Percentiles rank a stretch among this genome's conserved stretches.
Evolutionary conservation across 2,113 vertebrate species (phyloP).

Genomic region (Hemicordylus capensis): DNA sequence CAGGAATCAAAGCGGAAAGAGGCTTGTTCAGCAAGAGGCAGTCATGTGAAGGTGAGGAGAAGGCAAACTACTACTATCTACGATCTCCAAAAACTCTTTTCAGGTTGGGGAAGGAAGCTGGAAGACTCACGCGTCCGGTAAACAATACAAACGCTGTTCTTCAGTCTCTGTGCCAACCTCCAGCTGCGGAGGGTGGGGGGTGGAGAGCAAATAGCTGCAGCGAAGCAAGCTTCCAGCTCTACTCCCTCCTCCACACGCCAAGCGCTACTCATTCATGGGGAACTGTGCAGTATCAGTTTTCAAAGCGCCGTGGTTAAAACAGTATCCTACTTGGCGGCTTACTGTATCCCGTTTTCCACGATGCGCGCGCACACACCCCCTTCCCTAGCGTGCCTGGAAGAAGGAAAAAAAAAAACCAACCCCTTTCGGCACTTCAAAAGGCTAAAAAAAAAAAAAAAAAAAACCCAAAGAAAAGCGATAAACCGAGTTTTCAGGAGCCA

Average conservation of each 20-base stretch:
- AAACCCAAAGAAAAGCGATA: neutral
- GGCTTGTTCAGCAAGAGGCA: neutral
- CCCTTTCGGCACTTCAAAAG: neutral
- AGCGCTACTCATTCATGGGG: slow-evolving; percentile 19
- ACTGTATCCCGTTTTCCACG: slow-evolving; percentile 11
- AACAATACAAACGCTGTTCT: neutral
- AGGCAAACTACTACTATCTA: neutral
- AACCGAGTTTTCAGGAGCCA: no score
- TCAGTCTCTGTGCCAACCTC: neutral
- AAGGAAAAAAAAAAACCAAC: no score
- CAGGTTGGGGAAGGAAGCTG: neutral
- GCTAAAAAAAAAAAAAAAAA: neutral
- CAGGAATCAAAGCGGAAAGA: neutral
- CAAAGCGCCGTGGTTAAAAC: slow-evolving; percentile 23
- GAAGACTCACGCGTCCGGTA: neutral
- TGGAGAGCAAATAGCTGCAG: neutral
- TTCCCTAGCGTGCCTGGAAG: neutral
- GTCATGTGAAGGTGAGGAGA: no score
- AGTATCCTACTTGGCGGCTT: neutral
- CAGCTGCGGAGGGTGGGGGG: neutral
- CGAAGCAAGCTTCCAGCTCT: neutral
- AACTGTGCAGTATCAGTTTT: neutral
- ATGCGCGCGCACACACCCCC: neutral
- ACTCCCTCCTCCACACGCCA: neutral
- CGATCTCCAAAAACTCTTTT: no score